Evolutionary conservation across 2,888 invertebrate species (phyloP), one percentile per base, ranked within the genome.

Genomic region (Ephialtes manifestator): DNA sequence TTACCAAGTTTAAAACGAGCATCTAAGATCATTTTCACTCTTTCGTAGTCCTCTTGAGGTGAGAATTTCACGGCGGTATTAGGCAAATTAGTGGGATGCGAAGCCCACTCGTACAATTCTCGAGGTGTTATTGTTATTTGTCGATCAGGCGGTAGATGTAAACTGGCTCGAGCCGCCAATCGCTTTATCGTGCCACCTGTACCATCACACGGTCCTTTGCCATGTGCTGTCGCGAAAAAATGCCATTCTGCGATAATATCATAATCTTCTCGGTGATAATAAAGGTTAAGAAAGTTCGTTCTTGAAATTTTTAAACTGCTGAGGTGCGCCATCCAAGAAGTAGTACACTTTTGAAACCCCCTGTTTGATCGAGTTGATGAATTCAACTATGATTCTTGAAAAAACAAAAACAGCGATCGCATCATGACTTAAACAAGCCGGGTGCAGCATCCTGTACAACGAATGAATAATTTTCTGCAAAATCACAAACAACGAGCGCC

Each of bases 401-500:
- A 75, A 80, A 5, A 28, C 43, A 63, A 80, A 55, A 58, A 86
- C 75, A 13, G 86, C 68, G 60, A 77, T 58, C 43, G 85, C 51
- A 48, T 84, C 83, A 76, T 87, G 87, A 10, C 46, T 72, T 15
- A 71, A n/a, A 53, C 58, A 74, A 81, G 0, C 55, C 75, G 51
- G 77, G 77, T 2, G 71, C 83, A 51, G 81, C 85, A 72, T 87
- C 65, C 77, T 88, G 86, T 8, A 85, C 53, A 24, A 88, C 81
- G 67, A 86, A 88, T 0, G 31, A 48, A 53, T 87, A 89, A 67
- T 89, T 89, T 78, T 89, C 87, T 4, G 88, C 70, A 79, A 87
- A 89, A 74, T 89, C 88, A 24, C 79, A 77, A 13, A 75, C 35
- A 5, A 85, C 85, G 10, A 87, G 35, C 24, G 20, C 31, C 39